These are phyloP conservation scores for Drepanosiphum platanoidis DNA, from an alignment of 2,888 invertebrate genomes.

Conservation along the genomic window DNA sequence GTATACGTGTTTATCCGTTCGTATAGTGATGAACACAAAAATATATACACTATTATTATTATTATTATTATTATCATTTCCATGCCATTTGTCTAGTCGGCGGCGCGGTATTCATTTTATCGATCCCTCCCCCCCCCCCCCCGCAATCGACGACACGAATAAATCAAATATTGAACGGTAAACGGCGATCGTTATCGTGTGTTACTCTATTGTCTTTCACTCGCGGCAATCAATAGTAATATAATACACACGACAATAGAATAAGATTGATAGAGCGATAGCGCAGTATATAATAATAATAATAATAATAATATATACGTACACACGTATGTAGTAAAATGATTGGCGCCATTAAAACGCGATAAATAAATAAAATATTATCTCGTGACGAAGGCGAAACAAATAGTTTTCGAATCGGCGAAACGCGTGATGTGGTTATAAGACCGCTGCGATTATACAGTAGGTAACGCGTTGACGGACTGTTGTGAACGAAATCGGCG, in stretches of 20 bases:
- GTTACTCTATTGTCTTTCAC: constrained; percentile 33
- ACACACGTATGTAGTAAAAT: neutral
- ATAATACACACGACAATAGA: neutral
- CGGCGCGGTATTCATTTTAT: constrained; percentile 6
- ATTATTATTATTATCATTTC: neutral
- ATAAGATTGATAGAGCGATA: constrained; percentile 41
- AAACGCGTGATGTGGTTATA: no score
- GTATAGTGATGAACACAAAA: neutral
- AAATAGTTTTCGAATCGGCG: neutral
- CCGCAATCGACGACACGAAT: no score
- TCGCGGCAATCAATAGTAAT: constrained; percentile 1
- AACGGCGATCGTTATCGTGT: constrained; percentile 27
- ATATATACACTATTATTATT: neutral
- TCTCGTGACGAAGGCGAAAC: neutral
- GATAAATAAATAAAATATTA: constrained; percentile 9
- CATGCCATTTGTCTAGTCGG: neutral
- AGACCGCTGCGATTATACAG: no score
- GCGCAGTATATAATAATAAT: no score
- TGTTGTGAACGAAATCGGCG: no score
- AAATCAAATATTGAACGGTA: constrained; percentile 11
- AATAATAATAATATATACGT: neutral
- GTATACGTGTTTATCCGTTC: neutral
- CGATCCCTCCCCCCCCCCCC: neutral
- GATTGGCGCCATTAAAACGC: constrained; percentile 34
- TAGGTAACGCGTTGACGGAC: no score